Conservation (phyloP, 2,113 vertebrate genomes). For the Pseudopodoces humilis region DNA sequence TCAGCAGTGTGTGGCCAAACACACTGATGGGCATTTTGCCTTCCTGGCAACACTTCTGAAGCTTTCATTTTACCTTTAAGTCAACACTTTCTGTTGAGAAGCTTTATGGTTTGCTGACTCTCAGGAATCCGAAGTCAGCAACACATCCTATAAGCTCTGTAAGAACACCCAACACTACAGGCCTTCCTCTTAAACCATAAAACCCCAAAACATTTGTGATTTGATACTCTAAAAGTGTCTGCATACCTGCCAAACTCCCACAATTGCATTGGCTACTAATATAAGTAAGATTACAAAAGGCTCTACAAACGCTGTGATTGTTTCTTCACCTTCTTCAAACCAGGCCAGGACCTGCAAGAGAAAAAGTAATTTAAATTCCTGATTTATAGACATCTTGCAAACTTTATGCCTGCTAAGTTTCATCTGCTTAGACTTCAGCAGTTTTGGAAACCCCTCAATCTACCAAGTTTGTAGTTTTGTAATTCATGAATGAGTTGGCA, state of each 20-base stretch:
- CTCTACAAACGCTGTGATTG: slow-evolving; percentile 97
- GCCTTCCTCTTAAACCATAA: background rate
- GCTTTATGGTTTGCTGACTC: background rate
- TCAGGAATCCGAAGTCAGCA: background rate
- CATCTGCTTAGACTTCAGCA: background rate
- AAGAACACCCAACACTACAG: background rate
- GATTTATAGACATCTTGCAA: background rate
- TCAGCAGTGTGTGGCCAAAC: background rate
- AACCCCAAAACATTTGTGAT: background rate
- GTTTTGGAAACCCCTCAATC: background rate
- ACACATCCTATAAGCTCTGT: background rate
- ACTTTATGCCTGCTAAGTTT: background rate
- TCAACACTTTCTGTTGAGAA: background rate
- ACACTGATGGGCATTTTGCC: background rate
- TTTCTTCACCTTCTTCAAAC: slow-evolving; percentile 99
- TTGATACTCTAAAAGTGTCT: background rate
- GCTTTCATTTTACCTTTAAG: background rate
- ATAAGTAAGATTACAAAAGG: slow-evolving; percentile 99
- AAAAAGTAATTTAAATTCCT: slow-evolving; percentile 1
- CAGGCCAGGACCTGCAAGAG: slow-evolving; percentile 93
- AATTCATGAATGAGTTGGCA: slow-evolving; percentile 33
- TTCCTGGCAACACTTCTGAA: background rate
- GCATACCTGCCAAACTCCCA: slow-evolving; percentile 99
- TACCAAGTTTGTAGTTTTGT: background rate
- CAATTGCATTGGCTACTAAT: slow-evolving; percentile 97